Conservation (phyloP, 2,113 vertebrate species). For the Burhinus oedicnemus region DNA sequence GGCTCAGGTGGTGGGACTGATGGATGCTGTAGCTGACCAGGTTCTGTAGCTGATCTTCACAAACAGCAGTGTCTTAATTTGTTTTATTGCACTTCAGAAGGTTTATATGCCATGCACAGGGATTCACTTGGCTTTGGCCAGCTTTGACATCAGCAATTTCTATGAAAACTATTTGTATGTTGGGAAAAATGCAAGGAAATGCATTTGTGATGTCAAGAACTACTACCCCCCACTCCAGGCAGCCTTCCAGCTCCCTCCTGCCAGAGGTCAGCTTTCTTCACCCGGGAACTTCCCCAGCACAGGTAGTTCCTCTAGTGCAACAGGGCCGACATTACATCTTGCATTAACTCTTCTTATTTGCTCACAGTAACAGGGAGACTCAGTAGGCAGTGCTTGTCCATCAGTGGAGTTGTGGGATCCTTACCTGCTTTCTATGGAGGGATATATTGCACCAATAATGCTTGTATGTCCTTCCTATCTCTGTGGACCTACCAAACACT, state of each 20-base stretch:
- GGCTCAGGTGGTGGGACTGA: not conserved
- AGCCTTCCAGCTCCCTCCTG: not conserved
- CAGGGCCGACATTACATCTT: not conserved
- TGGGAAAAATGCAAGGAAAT: not conserved
- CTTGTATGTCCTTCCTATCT: not conserved
- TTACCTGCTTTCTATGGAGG: not conserved
- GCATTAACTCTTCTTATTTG: not conserved
- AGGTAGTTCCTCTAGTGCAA: not conserved
- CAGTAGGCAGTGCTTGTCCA: rapidly evolving
- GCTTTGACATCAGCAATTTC: not conserved
- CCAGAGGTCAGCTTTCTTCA: not conserved
- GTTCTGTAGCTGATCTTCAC: not conserved
- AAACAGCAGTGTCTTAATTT: not conserved
- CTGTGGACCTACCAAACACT: not conserved
- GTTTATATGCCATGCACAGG: not conserved
- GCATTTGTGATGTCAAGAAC: not conserved
- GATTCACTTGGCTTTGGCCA: not conserved
- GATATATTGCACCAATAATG: not conserved
- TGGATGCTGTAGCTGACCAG: not conserved
- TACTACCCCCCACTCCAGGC: not conserved
- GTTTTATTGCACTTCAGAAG: not conserved
- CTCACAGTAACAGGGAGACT: not conserved
- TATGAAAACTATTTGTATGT: not conserved
- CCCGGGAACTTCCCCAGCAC: not conserved
- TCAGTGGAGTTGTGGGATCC: not conserved